Percentiles rank a stretch among this genome's conserved stretches.
Conservation (phyloP, 2,113 vertebrate species). For the Catagonus wagneri region DNA sequence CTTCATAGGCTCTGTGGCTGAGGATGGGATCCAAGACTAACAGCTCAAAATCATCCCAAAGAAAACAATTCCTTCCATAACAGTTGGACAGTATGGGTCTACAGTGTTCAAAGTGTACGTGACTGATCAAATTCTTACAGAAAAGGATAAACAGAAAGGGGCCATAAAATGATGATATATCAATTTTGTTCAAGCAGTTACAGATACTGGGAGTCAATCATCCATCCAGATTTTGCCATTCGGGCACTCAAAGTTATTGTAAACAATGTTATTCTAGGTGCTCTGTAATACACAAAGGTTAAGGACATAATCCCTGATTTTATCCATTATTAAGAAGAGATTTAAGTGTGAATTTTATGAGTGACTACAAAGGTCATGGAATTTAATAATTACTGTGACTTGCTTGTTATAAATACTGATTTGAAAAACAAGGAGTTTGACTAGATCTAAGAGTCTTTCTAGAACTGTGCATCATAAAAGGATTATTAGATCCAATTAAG, state of each 20-base stretch:
- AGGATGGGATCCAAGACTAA: background rate
- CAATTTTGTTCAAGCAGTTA: constrained; percentile 16
- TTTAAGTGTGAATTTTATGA: constrained; percentile 29
- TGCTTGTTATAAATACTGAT: constrained; percentile 19
- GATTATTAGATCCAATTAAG: background rate
- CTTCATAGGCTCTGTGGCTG: constrained; percentile 8
- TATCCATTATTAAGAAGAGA: background rate
- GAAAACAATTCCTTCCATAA: constrained; percentile 52
- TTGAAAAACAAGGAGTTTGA: constrained; percentile 41
- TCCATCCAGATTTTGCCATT: constrained; percentile 33
- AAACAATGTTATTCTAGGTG: background rate
- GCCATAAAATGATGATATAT: background rate
- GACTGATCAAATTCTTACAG: background rate
- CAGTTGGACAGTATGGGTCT: background rate
- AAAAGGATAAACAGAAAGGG: constrained; percentile 42
- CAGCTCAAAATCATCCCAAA: constrained; percentile 45
- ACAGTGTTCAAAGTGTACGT: constrained; percentile 8
- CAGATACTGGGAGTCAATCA: background rate
- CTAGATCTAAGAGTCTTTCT: background rate
- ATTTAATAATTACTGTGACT: background rate
- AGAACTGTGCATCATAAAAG: constrained; percentile 25
- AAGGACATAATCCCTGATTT: constrained; percentile 28
- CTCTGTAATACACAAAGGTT: constrained; percentile 33
- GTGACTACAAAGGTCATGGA: constrained; percentile 36
- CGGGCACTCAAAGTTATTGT: background rate